Base-by-base conservation (phyloP, 2,113 vertebrate genomes). In the Brachyhypopomus occidentalis region DNA sequence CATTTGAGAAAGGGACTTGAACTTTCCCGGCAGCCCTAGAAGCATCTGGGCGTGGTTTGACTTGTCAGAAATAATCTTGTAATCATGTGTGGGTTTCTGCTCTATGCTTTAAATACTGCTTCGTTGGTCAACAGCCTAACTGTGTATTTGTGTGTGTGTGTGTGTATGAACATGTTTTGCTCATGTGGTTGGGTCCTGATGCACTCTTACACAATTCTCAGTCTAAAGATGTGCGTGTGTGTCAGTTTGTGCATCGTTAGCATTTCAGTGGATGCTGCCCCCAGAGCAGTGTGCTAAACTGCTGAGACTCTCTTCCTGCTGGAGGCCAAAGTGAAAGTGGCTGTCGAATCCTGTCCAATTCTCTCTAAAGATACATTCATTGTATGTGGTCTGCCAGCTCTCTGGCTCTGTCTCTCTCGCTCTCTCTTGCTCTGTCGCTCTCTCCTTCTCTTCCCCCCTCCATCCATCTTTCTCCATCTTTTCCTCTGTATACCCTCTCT, bases 111-210 rank as follows among this genome's bases (percentile, higher is more conserved):
- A 87, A 80, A 71, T 1, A 30, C 71, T 82, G 78, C 85, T 77
- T 75, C 70, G 55, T 56, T 79, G 86, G 78, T 79, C 56, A 62
- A 72, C 76, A 78, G 62, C 41, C 52, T 56, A 36, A 71, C 67
- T 78, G 84, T 88, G 84, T 83, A 84, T 72, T 77, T 83, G 12
- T 73, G 8, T 52, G 63, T 75, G 83, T 86, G 84, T 59, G 63
- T 80, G 86, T 85, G 87, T 77, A 87, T 88, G 84, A 86, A 86
- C 63, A 77, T 80, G 11, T 38, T 74, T 78, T 88, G 76, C 80
- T 81, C 72, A 80, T 81, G 27, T 30, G n/a, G 9, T 34, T 79
- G 75, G 75, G 66, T 67, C 63, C 38, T 73, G 22, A 16, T 11
- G 2, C 12, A 14, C 45, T 14, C 0, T 14, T 52, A 52, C 45